Percentiles rank a stretch among this genome's conserved stretches.
Conservation (phyloP, 2,113 vertebrate species). For the Sclerurus mexicanus region DNA sequence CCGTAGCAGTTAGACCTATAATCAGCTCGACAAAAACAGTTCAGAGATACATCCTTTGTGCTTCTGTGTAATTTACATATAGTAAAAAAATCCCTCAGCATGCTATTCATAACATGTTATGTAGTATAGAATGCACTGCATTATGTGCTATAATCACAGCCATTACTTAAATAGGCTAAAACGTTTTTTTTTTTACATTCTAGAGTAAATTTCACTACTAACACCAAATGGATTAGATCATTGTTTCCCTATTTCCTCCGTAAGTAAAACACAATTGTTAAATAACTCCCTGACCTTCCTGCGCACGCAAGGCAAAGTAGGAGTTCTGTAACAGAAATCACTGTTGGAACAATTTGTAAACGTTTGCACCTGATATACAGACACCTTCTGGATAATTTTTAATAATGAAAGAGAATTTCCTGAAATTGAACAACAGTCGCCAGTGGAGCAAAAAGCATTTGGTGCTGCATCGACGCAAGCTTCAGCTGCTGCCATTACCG, state of each 20-base stretch:
- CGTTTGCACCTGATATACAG: neutral
- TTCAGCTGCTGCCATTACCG: slow-evolving; percentile 37
- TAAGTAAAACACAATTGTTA: slow-evolving; percentile 41
- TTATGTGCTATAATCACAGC: slow-evolving; percentile 29
- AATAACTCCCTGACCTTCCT: slow-evolving; percentile 38
- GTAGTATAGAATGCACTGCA: neutral
- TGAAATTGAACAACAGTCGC: neutral
- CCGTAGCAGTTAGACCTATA: slow-evolving; percentile 25
- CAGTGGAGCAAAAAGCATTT: slow-evolving; percentile 26
- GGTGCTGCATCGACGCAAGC: neutral
- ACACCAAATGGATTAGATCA: slow-evolving; percentile 31
- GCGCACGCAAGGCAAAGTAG: neutral
- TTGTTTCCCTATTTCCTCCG: slow-evolving; percentile 17
- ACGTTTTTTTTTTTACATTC: neutral
- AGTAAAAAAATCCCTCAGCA: slow-evolving; percentile 18
- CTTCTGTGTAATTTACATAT: slow-evolving; percentile 11
- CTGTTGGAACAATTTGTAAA: neutral
- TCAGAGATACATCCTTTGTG: slow-evolving; percentile 59
- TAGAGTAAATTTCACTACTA: slow-evolving; percentile 49
- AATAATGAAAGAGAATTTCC: neutral
- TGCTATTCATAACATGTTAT: slow-evolving; percentile 38
- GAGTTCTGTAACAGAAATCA: neutral
- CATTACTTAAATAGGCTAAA: slow-evolving; percentile 50
- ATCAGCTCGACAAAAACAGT: slow-evolving; percentile 48
- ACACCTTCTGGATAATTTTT: neutral